These are phyloP conservation scores for Achatina immaculata DNA, from an alignment of 1,140 invertebrate species.

Conservation along the genomic window DNA sequence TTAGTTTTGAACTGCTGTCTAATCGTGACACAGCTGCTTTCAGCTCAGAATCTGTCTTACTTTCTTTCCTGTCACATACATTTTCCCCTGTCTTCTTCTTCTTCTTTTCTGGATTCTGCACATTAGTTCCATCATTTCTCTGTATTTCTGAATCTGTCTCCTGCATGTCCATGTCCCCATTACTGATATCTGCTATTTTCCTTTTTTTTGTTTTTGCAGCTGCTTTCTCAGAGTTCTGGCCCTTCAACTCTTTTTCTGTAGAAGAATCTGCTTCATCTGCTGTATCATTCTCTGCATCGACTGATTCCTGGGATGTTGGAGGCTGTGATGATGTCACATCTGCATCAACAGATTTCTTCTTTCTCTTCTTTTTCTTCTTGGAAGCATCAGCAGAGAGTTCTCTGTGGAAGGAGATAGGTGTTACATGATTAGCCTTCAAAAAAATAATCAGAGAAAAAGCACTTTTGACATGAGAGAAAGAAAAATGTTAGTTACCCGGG, in stretches of 20 bases:
- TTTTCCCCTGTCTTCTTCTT: constrained; percentile 13
- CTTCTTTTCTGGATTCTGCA: not conserved
- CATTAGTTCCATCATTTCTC: not conserved
- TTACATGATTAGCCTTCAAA: too few relatives aligned
- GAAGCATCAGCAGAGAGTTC: not conserved
- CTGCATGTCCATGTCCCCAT: not conserved
- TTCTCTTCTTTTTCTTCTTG: constrained; percentile 1
- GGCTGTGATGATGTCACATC: not conserved
- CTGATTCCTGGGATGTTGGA: not conserved
- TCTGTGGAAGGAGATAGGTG: not conserved
- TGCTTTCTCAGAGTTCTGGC: not conserved
- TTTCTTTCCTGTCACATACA: not conserved
- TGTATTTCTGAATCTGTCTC: not conserved
- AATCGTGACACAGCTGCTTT: not conserved
- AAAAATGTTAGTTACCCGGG: too few relatives aligned
- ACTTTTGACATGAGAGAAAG: too few relatives aligned
- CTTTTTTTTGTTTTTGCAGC: not conserved
- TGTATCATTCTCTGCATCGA: not conserved
- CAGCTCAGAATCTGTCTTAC: not conserved
- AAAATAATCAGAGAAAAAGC: too few relatives aligned
- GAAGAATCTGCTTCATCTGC: too few relatives aligned
- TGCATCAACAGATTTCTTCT: not conserved
- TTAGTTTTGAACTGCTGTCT: not conserved
- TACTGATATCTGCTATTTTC: not conserved
- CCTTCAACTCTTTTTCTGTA: not conserved